Conservation (phyloP, 2,888 invertebrate species). For the Apeira syringaria region DNA sequence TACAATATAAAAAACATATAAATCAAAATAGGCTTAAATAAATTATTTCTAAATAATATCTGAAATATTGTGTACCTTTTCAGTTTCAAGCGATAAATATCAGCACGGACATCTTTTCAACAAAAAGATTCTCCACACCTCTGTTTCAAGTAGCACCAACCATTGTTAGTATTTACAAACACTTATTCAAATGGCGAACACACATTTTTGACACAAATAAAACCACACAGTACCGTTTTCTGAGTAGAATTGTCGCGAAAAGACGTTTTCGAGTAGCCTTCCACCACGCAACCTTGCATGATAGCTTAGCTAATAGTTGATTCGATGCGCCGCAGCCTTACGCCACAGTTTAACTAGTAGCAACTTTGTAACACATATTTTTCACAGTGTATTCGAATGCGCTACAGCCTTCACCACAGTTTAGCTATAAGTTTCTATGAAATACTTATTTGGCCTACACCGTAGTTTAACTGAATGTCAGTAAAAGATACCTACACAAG, state of each 20-base stretch:
- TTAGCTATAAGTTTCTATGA: too few relatives aligned
- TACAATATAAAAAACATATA: too few relatives aligned
- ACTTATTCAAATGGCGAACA: slow-evolving; percentile 7
- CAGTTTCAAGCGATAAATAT: too few relatives aligned
- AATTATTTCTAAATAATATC: too few relatives aligned
- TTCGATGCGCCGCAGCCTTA: slow-evolving; percentile 16
- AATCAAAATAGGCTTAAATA: too few relatives aligned
- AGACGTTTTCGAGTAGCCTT: slow-evolving; percentile 7
- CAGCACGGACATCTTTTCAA: background rate
- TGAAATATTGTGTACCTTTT: too few relatives aligned
- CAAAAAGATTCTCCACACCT: background rate
- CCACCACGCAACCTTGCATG: slow-evolving; percentile 16
- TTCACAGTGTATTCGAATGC: too few relatives aligned
- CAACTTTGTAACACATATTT: background rate
- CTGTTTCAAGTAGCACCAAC: slow-evolving; percentile 10
- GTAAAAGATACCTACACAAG: too few relatives aligned
- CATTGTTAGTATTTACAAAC: slow-evolving; percentile 7
- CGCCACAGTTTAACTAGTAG: slow-evolving; percentile 2
- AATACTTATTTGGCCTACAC: too few relatives aligned
- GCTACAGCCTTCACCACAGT: too few relatives aligned
- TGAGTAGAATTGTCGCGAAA: slow-evolving; percentile 11
- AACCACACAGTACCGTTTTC: slow-evolving; percentile 18
- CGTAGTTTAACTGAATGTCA: too few relatives aligned
- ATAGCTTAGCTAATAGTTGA: slow-evolving; percentile 11
- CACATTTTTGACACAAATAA: slow-evolving; percentile 5